Percentiles rank a stretch among this genome's conserved stretches.
phyloP scores from a whole-genome alignment of 92 coral and sea anemone genomes.

The Bergia sp. region DNA sequence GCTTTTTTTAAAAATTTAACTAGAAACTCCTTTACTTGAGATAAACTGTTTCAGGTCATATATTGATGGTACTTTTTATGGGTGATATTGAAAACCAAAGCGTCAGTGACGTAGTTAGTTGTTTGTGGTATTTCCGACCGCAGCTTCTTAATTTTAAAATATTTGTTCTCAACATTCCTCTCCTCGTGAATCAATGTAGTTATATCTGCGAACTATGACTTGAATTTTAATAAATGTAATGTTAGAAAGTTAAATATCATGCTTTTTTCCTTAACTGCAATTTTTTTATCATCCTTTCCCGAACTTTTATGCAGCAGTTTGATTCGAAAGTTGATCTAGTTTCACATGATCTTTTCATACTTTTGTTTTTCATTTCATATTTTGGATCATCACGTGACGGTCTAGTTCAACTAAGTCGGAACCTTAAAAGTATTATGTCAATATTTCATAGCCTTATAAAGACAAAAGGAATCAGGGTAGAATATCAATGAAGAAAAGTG shows the following conservation, averaged over 20 bases:
- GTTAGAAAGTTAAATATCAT: too few relatives aligned
- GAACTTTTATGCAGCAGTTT: background rate
- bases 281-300: background rate
- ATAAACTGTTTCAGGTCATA: background rate
- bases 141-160: background rate
- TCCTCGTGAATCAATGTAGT: background rate
- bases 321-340: background rate
- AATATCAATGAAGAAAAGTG: too few relatives aligned
- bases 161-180: background rate
- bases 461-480: too few relatives aligned
- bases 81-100: background rate
- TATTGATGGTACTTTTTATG: background rate
- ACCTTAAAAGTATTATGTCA: background rate
- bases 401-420: background rate
- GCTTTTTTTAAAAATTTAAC: background rate
- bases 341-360: background rate
- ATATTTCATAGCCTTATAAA: too few relatives aligned
- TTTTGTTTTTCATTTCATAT: background rate
- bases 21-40: background rate
- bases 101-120: background rate
- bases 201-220: too few relatives aligned
- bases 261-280: too few relatives aligned
- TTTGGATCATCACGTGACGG: slow-evolving; percentile 24
- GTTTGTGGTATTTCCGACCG: slow-evolving; percentile 10
- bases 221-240: too few relatives aligned